Evolutionary conservation across 2,797 vertebrate species (phyloP), one percentile per base, ranked within the genome.

Genomic region (Danionella dracula): DNA sequence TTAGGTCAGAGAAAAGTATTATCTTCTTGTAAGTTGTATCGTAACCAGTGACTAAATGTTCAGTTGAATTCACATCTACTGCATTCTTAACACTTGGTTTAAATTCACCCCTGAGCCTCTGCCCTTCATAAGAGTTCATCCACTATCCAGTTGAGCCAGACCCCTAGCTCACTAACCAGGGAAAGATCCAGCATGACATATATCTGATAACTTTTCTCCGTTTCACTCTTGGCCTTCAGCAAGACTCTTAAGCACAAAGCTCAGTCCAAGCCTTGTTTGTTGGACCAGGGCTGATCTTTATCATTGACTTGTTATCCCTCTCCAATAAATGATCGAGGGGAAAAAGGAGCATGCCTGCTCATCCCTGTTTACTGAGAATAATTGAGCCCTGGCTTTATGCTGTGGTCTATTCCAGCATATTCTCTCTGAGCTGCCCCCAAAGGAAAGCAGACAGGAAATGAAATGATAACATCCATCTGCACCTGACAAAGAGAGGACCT

Each of bases 391-490:
- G 32, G 46, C 23, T 60, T 32, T 45, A 60, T 64, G 34, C 57
- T 9, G n/a, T n/a, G 48, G 56, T 66, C 53, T 58, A 71, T 70
- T 65, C 54, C 37, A 64, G 35, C 16, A 8, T 45, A 57, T 67
- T 49, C 51, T 51, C 37, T 38, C 35, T 35, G 58, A 55, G 57
- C 62, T 60, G 62, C 70, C 73, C 70, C 50, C 50, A 56, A 66
- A 63, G 67, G 58, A 70, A 59, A 69, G 65, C 55, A 66, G 27
- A 27, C 50, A 57, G 59, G 68, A 56, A 64, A 68, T 68, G 68
- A 64, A 68, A 61, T 56, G 64, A 75, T 75, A 75, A 54, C 68
- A 64, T 75, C 68, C 54, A 71, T 56, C 44, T 13, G 31, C 56
- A 53, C 66, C 68, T 62, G 45, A 67, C 50, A 44, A 58, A 37